Evolutionary conservation across 2,888 invertebrate genomes (phyloP).

Genomic region (Meta bourneti): DNA sequence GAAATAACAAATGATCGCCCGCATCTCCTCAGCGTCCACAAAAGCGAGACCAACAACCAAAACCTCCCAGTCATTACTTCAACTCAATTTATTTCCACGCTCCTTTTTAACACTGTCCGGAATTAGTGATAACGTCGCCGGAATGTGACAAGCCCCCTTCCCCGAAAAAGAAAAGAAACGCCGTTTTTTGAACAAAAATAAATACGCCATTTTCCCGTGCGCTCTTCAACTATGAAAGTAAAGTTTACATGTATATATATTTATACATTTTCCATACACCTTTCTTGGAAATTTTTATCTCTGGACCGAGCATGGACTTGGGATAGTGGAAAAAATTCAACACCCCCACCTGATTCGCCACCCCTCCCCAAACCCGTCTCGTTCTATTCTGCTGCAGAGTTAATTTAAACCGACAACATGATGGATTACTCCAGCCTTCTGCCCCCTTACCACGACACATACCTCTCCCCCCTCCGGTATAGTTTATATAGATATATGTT

Average conservation of each 20-base stretch:
- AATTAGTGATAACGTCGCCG: conserved; percentile 68
- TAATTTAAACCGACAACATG: conserved; percentile 78
- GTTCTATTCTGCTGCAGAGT: conserved; percentile 74
- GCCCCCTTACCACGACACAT: conserved; percentile 43
- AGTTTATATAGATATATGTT: conserved; percentile 67
- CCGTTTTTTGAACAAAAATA: not conserved
- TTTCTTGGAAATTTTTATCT: conserved; percentile 65
- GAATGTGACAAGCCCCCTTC: conserved; percentile 16
- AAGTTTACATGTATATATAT: conserved; percentile 68
- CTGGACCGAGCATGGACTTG: conserved; percentile 17
- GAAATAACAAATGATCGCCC: conserved; percentile 2
- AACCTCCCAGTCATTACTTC: conserved; percentile 45
- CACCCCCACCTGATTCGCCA: not conserved
- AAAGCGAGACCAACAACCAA: not conserved
- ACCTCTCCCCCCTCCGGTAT: conserved; percentile 18
- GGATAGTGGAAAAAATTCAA: conserved; percentile 18
- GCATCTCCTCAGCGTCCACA: not conserved
- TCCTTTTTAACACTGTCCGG: conserved; percentile 20
- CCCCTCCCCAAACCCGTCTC: conserved; percentile 48
- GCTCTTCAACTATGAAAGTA: conserved; percentile 15
- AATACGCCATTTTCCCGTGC: not conserved
- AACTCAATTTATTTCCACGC: conserved; percentile 48
- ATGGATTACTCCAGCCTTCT: conserved; percentile 76
- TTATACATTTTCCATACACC: conserved; percentile 64
- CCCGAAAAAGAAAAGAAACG: not conserved